A percentile compares a stretch with the other conserved stretches of the same genome.
Evolutionary conservation across 1,140 invertebrate genomes (phyloP).

Genomic region (Drosophila melanica): DNA sequence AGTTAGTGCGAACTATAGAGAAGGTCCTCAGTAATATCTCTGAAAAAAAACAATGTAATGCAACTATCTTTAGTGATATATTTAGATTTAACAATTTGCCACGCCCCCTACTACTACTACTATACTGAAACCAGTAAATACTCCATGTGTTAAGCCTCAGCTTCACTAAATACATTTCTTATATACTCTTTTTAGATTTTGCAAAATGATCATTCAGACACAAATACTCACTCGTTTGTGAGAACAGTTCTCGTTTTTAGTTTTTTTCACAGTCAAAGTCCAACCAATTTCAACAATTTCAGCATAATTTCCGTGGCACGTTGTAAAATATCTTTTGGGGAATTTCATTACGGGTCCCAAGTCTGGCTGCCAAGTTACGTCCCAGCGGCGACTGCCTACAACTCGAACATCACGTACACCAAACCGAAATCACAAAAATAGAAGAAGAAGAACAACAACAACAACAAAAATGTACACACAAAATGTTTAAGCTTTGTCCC

Average conservation of each 20-base stretch:
- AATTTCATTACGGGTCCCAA: constrained; percentile 3
- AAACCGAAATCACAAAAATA: constrained; percentile 1
- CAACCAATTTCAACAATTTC: constrained; percentile 27
- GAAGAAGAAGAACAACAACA: not conserved
- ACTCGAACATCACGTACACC: constrained; percentile 57
- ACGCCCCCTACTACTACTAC: too few relatives aligned
- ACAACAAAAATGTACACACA: constrained; percentile 23
- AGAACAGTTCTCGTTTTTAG: not conserved
- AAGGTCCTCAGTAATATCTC: too few relatives aligned
- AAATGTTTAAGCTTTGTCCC: constrained; percentile 45
- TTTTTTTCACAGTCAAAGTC: not conserved
- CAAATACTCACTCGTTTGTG: constrained; percentile 8
- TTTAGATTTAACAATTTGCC: too few relatives aligned
- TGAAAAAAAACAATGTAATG: too few relatives aligned
- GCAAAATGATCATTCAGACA: not conserved
- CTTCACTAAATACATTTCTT: too few relatives aligned
- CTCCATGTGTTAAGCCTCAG: too few relatives aligned
- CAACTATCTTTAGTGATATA: too few relatives aligned
- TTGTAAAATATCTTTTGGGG: constrained; percentile 34
- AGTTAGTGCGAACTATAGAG: too few relatives aligned
- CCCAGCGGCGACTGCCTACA: constrained; percentile 24
- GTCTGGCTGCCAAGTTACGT: not conserved
- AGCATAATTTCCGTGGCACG: constrained; percentile 47
- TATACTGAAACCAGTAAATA: too few relatives aligned
- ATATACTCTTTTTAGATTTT: too few relatives aligned